Percentiles rank a stretch among this genome's conserved stretches.
phyloP scores from a whole-genome alignment of 1,140 invertebrate species.

The Penaeus vannamei region DNA sequence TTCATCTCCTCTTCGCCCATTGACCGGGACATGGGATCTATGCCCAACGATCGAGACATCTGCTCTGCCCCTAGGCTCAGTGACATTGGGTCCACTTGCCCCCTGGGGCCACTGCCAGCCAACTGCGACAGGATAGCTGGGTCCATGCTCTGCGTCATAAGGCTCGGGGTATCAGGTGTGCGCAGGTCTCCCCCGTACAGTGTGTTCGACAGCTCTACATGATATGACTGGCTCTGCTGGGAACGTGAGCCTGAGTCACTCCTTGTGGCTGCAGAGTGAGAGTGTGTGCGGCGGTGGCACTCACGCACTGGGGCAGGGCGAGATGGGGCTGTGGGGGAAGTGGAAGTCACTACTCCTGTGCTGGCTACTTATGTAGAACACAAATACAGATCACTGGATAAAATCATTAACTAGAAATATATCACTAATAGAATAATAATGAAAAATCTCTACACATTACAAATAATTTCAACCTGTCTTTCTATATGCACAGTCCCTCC shows the following conservation, averaged over 20 bases:
- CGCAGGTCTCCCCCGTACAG: slow-evolving; percentile 69
- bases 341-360: slow-evolving; percentile 40
- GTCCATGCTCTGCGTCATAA: slow-evolving; percentile 81
- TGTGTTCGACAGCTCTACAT: slow-evolving; percentile 68
- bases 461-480: too few species aligned
- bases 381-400: neutral
- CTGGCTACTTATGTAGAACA: neutral
- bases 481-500: too few species aligned
- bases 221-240: slow-evolving; percentile 64
- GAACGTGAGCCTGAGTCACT: slow-evolving; percentile 13
- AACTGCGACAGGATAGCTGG: slow-evolving; percentile 71
- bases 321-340: slow-evolving; percentile 58
- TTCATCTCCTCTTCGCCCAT: slow-evolving; percentile 64
- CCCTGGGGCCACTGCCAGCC: slow-evolving; percentile 2
- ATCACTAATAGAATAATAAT: too few species aligned
- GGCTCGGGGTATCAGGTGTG: slow-evolving; percentile 68
- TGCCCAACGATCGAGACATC: slow-evolving; percentile 53
- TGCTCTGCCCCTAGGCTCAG: slow-evolving; percentile 63
- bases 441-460: too few species aligned
- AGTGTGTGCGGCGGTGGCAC: slow-evolving; percentile 65
- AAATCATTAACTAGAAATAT: too few species aligned
- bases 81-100: slow-evolving; percentile 54
- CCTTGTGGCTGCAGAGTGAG: slow-evolving; percentile 49
- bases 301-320: slow-evolving; percentile 50
- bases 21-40: slow-evolving; percentile 57